These are phyloP conservation scores for Peromyscus polionotus DNA, from an alignment of 2,113 vertebrate species.

Conservation along the genomic window DNA sequence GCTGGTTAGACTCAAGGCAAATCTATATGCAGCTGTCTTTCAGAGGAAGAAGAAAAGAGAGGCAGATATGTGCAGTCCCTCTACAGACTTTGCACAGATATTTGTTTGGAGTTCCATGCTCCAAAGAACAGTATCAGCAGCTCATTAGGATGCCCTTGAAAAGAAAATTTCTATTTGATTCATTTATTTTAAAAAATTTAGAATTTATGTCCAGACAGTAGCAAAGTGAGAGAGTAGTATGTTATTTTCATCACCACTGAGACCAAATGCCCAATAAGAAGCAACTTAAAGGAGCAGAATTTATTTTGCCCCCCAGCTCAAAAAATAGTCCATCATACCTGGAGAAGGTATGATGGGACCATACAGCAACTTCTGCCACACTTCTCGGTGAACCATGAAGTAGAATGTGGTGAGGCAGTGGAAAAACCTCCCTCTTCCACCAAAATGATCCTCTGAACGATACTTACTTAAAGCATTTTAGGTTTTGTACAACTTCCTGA, in stretches of 20 bases:
- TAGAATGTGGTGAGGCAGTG: too few species aligned
- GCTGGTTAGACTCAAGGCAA: background rate
- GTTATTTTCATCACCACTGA: background rate
- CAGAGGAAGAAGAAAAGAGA: background rate
- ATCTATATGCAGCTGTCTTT: background rate
- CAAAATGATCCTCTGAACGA: background rate
- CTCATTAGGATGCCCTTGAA: background rate
- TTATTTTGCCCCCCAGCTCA: background rate
- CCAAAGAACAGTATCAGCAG: background rate
- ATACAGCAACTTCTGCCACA: background rate
- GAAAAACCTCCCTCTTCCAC: background rate
- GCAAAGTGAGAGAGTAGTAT: slow-evolving; percentile 33
- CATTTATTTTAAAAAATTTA: background rate
- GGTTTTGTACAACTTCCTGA: background rate
- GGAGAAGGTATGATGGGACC: background rate
- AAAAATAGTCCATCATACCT: background rate
- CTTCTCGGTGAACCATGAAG: background rate
- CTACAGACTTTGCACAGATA: background rate
- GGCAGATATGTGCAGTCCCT: background rate
- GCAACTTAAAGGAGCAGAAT: background rate
- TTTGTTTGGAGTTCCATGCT: background rate
- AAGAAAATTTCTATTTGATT: background rate
- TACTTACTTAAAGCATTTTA: background rate
- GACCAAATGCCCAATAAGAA: background rate
- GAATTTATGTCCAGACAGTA: slow-evolving; percentile 24